phyloP scores from a whole-genome alignment of 2,113 vertebrate species.

The Heliornis fulica region DNA sequence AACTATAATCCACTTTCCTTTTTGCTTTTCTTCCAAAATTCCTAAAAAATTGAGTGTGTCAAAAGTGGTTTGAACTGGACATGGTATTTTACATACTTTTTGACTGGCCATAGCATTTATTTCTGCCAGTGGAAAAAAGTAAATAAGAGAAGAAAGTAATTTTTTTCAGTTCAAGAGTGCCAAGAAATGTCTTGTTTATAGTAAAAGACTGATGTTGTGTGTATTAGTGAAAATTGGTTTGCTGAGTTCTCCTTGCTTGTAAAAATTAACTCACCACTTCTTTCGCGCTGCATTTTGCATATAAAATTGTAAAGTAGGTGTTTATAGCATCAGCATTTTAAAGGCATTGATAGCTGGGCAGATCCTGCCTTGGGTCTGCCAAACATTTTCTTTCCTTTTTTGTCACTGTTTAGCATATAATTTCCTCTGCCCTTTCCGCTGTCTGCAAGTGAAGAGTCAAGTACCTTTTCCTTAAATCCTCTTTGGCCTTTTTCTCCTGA shows the following conservation, averaged over 20 bases:
- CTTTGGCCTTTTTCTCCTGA: neutral
- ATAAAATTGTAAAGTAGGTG: neutral
- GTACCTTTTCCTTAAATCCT: neutral
- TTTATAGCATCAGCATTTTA: neutral
- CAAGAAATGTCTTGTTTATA: slow-evolving; percentile 35
- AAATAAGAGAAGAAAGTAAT: neutral
- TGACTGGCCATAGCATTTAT: neutral
- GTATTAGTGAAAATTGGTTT: neutral
- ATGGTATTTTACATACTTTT: slow-evolving; percentile 32
- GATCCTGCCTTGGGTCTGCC: neutral
- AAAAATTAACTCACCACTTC: neutral
- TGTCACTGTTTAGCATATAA: neutral
- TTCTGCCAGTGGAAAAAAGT: slow-evolving; percentile 28
- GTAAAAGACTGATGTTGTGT: neutral
- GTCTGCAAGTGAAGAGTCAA: neutral
- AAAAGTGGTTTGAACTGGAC: neutral
- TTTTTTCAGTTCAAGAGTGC: slow-evolving; percentile 9
- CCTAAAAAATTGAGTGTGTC: slow-evolving; percentile 29
- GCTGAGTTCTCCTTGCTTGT: neutral
- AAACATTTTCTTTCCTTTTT: neutral
- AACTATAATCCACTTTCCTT: neutral
- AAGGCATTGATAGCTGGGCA: neutral
- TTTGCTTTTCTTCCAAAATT: slow-evolving; percentile 40
- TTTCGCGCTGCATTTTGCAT: neutral
- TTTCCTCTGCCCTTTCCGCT: neutral